Base-by-base conservation (phyloP, 2,113 vertebrate species). In the Scatophagus argus region DNA sequence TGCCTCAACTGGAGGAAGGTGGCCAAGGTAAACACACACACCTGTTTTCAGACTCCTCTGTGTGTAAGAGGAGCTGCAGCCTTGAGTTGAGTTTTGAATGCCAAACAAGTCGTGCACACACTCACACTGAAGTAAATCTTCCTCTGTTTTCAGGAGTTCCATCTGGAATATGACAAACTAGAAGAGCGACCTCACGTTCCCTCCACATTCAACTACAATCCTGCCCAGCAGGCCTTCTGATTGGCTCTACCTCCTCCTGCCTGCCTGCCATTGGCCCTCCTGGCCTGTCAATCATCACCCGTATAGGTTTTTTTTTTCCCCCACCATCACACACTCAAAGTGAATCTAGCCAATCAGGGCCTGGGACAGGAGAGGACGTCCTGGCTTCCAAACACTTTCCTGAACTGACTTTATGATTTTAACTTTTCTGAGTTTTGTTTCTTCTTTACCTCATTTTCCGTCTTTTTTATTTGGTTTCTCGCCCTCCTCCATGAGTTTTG, bases 1-100 rank as follows among this genome's bases (percentile, higher is more conserved):
- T 99, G 98, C 97, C 97, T 99, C 96, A 99, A 99, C 96, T 99
- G 98, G 98, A 99, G 98, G 94, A 99, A 99, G 94, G 98, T 99
- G 94, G 98, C 98, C 90, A 99, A 99, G 98, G 98, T 99, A 82
- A 87, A 34, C 32, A 12, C 56, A 59, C 55, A 36, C 29, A 38
- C 59, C 5, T 19, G n/a, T 34, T 13, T 21, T 10, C n/a, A n/a
- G n/a, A n/a, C n/a, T n/a, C 21, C 16, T 14, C 23, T 25, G 1
- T 16, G 8, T 36, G 5, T 14, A 29, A 19, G 27, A 1, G 3
- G 52, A 0, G 6, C 13, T 16, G 51, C 25, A 52, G 1, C 17
- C 3, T 5, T 32, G 8, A 36, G 3, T 6, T 58, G 3, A n/a
- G 34, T 58, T 34, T n/a, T n/a, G n/a, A n/a, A n/a, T n/a, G n/a